Evolutionary conservation across 2,797 vertebrate genomes (phyloP).

Genomic region (Trematomus bernacchii): DNA sequence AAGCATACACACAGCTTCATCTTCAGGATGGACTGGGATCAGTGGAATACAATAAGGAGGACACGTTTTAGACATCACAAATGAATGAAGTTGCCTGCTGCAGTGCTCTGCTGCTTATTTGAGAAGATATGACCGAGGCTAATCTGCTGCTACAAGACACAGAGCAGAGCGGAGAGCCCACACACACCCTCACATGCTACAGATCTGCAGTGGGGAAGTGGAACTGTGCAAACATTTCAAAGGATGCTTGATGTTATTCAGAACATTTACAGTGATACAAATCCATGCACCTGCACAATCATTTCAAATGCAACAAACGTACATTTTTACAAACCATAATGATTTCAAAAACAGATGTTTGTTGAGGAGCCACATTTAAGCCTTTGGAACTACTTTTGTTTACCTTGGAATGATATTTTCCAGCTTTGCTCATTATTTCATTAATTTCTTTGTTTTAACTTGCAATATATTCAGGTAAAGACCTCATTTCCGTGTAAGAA

Average conservation of each 20-base stretch:
- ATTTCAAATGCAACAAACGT: too few species aligned
- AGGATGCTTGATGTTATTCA: neutral
- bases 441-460: too few species aligned
- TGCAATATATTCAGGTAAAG: neutral
- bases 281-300: too few species aligned
- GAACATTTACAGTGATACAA: too few species aligned
- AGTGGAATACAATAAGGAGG: neutral
- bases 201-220: neutral
- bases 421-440: neutral
- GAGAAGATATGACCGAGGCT: constrained; percentile 34
- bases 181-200: neutral
- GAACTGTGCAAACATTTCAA: neutral
- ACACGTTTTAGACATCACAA: neutral
- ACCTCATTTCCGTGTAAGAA: rapidly evolving
- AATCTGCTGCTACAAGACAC: constrained; percentile 30
- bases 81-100: constrained; percentile 1
- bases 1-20: constrained; percentile 16
- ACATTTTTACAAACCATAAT: neutral
- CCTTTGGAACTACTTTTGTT: neutral
- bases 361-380: neutral
- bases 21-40: neutral
- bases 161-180: constrained; percentile 1
- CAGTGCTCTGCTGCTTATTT: constrained; percentile 25
- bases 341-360: neutral
- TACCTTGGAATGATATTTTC: too few species aligned